These are phyloP conservation scores for Dasypus novemcinctus DNA, from an alignment of 2,113 vertebrate genomes.

Conservation along the genomic window DNA sequence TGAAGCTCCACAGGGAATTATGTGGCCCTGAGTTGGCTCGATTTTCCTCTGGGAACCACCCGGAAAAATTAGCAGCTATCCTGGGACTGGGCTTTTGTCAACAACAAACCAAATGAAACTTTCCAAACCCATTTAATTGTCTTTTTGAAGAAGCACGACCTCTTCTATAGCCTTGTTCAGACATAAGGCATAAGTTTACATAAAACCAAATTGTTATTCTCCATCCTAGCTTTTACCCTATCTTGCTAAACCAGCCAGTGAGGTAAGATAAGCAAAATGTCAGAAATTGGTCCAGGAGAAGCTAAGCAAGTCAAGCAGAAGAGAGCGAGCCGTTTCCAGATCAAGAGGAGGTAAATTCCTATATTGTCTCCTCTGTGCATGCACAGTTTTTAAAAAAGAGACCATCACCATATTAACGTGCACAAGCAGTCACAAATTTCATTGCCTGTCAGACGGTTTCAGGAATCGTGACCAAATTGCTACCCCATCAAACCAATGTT, in stretches of 20 bases:
- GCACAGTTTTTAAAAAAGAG: background rate
- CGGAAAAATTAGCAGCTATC: constrained; percentile 74
- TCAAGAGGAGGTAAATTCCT: background rate
- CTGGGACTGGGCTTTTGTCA: constrained; percentile 64
- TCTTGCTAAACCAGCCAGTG: background rate
- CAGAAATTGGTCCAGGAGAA: background rate
- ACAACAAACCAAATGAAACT: constrained; percentile 73
- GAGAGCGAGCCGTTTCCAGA: background rate
- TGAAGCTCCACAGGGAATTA: constrained; percentile 16
- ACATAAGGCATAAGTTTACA: background rate
- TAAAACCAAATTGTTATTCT: background rate
- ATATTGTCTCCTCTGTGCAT: background rate
- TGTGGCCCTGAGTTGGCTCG: background rate
- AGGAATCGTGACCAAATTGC: background rate
- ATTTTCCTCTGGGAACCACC: constrained; percentile 60
- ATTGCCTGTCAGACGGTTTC: background rate
- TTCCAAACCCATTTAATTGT: constrained; percentile 69
- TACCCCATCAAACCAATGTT: background rate
- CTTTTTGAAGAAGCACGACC: background rate
- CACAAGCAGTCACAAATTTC: background rate
- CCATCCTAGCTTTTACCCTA: background rate
- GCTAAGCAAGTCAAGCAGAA: background rate
- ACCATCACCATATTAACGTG: background rate
- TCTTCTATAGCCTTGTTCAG: background rate
- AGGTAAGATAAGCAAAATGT: background rate